phyloP scores from a whole-genome alignment of 2,888 invertebrate genomes.

The Eristalinus aeneus region DNA sequence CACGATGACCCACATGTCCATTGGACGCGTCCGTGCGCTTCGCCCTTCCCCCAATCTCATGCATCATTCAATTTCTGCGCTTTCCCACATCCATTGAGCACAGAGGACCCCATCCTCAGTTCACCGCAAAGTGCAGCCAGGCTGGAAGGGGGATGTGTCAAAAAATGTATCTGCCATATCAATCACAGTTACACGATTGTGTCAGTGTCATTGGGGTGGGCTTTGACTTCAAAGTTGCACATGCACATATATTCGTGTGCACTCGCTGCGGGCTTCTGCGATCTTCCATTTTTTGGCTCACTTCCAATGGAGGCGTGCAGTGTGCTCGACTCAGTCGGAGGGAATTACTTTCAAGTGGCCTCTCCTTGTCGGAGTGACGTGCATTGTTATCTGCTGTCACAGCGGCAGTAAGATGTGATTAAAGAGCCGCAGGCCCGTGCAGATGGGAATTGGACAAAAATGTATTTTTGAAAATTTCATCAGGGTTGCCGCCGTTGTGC shows the following conservation, averaged over 20 bases:
- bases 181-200: slow-evolving; percentile 70
- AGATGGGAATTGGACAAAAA: slow-evolving; percentile 17
- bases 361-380: slow-evolving; percentile 53
- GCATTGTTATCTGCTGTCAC: slow-evolving; percentile 59
- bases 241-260: slow-evolving; percentile 3
- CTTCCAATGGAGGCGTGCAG: slow-evolving; percentile 47
- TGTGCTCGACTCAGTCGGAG: slow-evolving; percentile 24
- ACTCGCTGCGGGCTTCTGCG: neutral
- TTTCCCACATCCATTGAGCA: slow-evolving; percentile 49
- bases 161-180: slow-evolving; percentile 64
- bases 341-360: slow-evolving; percentile 64
- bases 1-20: slow-evolving; percentile 51
- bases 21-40: neutral
- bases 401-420: slow-evolving; percentile 55
- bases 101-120: neutral
- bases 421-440: slow-evolving; percentile 24
- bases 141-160: slow-evolving; percentile 50
- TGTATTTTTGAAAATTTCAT: slow-evolving; percentile 16
- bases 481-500: neutral
- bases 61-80: slow-evolving; percentile 1
- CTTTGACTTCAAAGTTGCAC: slow-evolving; percentile 52
- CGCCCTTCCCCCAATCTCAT: neutral
- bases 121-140: slow-evolving; percentile 23
- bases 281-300: slow-evolving; percentile 42
- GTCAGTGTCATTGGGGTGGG: slow-evolving; percentile 58